Conservation (phyloP, 2,888 invertebrate species). For the Spatulosminthurus flaviceps region DNA sequence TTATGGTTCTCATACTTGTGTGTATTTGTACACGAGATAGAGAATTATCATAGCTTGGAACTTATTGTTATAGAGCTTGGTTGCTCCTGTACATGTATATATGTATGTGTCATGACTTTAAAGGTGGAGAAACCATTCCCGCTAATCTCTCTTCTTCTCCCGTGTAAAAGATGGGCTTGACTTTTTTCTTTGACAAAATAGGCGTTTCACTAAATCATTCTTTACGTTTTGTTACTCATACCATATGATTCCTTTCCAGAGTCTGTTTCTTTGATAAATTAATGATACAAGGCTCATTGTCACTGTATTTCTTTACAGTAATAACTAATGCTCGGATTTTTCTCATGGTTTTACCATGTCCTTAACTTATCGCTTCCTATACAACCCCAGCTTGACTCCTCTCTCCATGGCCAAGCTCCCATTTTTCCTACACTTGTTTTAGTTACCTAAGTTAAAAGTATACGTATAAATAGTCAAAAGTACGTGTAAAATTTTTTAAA, state of each 20-base stretch:
- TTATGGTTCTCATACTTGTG: background rate
- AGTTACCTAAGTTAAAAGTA: too few relatives aligned
- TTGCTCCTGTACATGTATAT: background rate
- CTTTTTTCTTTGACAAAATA: slow-evolving; percentile 10
- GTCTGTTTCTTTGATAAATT: background rate
- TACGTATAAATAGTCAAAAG: too few relatives aligned
- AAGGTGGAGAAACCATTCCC: background rate
- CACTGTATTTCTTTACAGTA: background rate
- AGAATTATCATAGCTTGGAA: too few relatives aligned
- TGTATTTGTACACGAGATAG: too few relatives aligned
- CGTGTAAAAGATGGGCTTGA: slow-evolving; percentile 13
- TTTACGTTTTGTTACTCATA: background rate
- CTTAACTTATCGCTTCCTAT: too few relatives aligned
- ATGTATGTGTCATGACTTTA: background rate
- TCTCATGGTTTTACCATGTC: too few relatives aligned
- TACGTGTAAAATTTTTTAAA: too few relatives aligned
- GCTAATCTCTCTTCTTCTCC: slow-evolving; percentile 2
- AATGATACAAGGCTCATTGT: background rate
- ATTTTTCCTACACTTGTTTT: too few relatives aligned
- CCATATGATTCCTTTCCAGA: background rate
- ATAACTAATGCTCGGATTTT: background rate
- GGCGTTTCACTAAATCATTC: slow-evolving; percentile 18
- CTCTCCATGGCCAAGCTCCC: too few relatives aligned
- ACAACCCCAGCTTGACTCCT: too few relatives aligned
- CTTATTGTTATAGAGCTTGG: too few relatives aligned